Evolutionary conservation across 2,113 vertebrate genomes (phyloP).

Genomic region (Polypterus senegalus): DNA sequence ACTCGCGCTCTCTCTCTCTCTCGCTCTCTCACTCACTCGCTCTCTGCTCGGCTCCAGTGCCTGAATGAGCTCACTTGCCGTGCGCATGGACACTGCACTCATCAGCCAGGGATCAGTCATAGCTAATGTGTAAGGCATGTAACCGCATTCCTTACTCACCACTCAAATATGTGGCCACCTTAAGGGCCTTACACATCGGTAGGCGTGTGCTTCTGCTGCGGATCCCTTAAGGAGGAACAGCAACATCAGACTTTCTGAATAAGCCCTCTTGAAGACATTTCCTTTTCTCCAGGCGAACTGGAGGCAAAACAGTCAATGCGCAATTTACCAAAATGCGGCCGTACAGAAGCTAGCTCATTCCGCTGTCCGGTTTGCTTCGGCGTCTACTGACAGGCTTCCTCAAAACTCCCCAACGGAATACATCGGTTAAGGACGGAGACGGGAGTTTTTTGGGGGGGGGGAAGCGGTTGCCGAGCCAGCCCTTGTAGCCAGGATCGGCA

Average conservation of each 20-base stretch:
- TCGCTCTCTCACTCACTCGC: background rate
- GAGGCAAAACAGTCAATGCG: no score
- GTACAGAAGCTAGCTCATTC: no score
- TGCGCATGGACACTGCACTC: slow-evolving; percentile 36
- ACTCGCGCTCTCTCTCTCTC: slow-evolving; percentile 12
- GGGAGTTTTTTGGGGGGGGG: background rate
- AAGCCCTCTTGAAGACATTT: no score
- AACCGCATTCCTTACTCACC: slow-evolving; percentile 85
- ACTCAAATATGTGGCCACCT: slow-evolving; percentile 69
- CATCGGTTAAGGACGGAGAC: background rate
- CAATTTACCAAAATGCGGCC: no score
- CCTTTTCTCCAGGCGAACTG: no score
- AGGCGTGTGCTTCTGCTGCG: slow-evolving; percentile 19
- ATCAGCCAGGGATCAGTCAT: slow-evolving; percentile 59
- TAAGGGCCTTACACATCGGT: slow-evolving; percentile 36
- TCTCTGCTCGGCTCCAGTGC: slow-evolving; percentile 30
- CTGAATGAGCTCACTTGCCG: slow-evolving; percentile 60
- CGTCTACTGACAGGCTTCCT: no score
- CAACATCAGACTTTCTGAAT: no score
- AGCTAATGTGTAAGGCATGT: slow-evolving; percentile 65
- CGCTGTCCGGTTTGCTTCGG: no score
- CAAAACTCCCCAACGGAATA: background rate
- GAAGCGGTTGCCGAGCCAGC: no score
- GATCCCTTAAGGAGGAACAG: slow-evolving; percentile 28
- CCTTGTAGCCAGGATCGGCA: no score